These are phyloP conservation scores for Wiebesia pumilae DNA, from an alignment of 1,140 invertebrate genomes.

Conservation along the genomic window DNA sequence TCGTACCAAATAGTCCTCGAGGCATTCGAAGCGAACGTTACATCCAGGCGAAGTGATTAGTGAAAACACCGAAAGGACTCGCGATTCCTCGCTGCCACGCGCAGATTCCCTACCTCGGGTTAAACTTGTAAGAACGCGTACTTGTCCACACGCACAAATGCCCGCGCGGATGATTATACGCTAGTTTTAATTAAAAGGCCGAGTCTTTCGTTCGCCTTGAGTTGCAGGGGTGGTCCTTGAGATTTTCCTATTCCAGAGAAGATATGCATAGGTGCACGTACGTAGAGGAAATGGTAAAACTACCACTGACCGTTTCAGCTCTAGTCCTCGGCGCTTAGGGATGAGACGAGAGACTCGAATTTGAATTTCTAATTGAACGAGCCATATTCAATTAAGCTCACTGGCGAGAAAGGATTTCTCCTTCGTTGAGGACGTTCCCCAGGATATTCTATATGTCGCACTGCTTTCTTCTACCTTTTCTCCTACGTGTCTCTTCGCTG, in stretches of 20 bases:
- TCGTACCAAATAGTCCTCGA: constrained; percentile 1
- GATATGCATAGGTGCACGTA: not conserved
- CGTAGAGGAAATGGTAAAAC: constrained; percentile 58
- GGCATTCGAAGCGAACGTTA: not conserved
- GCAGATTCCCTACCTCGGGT: too few species aligned
- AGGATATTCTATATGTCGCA: not conserved
- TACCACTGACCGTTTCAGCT: constrained; percentile 48
- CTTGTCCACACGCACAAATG: not conserved
- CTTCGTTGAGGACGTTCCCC: not conserved
- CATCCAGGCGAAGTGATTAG: constrained; percentile 30
- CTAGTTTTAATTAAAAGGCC: constrained; percentile 60
- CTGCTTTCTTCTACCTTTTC: not conserved
- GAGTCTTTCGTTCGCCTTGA: not conserved
- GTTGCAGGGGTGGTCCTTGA: not conserved
- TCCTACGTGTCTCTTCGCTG: not conserved
- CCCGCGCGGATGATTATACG: not conserved
- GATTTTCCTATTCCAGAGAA: not conserved
- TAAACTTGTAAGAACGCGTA: not conserved
- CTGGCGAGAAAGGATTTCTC: constrained; percentile 51
- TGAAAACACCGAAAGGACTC: constrained; percentile 40
- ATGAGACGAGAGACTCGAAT: constrained; percentile 52
- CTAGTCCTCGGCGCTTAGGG: not conserved
- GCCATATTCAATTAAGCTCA: constrained; percentile 66
- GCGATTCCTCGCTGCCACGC: not conserved
- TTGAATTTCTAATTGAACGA: constrained; percentile 68